Conservation (phyloP, 2,113 vertebrate genomes). For the Leucoraja erinaceus region DNA sequence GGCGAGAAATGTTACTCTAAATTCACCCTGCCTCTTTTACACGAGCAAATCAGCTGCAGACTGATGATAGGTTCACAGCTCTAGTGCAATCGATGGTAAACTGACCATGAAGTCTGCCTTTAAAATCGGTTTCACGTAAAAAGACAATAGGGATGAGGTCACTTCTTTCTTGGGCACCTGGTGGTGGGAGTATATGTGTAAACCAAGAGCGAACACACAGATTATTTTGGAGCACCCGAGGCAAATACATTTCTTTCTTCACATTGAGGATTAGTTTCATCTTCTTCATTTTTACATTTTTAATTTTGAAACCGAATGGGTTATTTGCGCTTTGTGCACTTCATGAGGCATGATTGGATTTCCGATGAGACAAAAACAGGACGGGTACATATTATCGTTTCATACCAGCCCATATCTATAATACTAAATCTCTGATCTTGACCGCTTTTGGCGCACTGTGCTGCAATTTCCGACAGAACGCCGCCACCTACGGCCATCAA, state of each 20-base stretch:
- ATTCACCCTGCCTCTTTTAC: neutral
- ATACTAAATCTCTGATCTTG: no score
- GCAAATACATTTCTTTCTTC: neutral
- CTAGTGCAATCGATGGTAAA: slow-evolving; percentile 30
- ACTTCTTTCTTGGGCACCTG: slow-evolving; percentile 14
- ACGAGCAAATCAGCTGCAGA: slow-evolving; percentile 16
- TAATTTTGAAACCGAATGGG: neutral
- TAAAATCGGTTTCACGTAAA: slow-evolving; percentile 17
- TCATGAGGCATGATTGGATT: neutral
- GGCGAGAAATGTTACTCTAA: neutral
- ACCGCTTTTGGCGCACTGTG: no score
- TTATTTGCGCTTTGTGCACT: neutral
- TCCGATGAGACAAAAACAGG: neutral
- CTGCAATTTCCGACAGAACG: no score
- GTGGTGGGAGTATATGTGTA: neutral
- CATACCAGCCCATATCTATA: neutral
- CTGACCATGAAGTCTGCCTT: slow-evolving; percentile 24
- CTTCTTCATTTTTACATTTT: neutral
- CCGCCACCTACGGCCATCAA: no score
- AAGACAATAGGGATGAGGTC: slow-evolving; percentile 23
- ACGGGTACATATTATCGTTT: neutral
- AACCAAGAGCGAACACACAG: neutral
- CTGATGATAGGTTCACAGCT: slow-evolving; percentile 20
- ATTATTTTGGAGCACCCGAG: neutral
- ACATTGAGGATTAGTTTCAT: neutral